Evolutionary conservation across 1,140 invertebrate species (phyloP).

Genomic region (Lasaia peninsularis): DNA sequence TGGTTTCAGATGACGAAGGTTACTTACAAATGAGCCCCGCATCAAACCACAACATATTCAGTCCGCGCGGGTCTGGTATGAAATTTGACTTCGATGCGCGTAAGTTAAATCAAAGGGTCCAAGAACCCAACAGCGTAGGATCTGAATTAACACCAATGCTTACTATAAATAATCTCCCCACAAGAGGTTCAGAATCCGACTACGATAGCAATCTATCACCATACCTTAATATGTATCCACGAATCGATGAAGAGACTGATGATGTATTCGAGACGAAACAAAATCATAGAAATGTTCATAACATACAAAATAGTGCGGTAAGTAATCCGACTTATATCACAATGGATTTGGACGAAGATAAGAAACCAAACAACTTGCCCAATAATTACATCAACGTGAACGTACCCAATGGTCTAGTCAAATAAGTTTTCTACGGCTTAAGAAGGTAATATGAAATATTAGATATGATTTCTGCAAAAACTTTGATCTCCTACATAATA

Average conservation of each 20-base stretch:
- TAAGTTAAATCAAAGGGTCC: constrained; percentile 40
- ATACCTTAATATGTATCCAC: constrained; percentile 49
- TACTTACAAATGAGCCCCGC: constrained; percentile 71
- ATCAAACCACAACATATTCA: constrained; percentile 48
- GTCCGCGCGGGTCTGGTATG: constrained; percentile 47
- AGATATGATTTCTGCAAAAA: constrained; percentile 21
- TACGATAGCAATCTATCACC: constrained; percentile 56
- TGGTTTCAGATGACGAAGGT: constrained; percentile 62
- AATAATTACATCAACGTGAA: constrained; percentile 57
- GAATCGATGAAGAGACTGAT: constrained; percentile 54
- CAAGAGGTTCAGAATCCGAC: constrained; percentile 63
- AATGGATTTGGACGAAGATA: constrained; percentile 46
- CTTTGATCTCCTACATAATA: constrained; percentile 30
- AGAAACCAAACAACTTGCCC: constrained; percentile 55
- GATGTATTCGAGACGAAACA: constrained; percentile 74
- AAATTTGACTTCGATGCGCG: constrained; percentile 65
- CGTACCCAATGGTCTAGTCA: constrained; percentile 67
- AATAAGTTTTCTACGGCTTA: constrained; percentile 36
- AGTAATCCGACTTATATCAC: constrained; percentile 67
- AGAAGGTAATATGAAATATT: constrained; percentile 10
- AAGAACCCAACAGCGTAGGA: constrained; percentile 62
- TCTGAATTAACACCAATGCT: constrained; percentile 80
- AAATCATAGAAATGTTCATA: constrained; percentile 80
- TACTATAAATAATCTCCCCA: constrained; percentile 57
- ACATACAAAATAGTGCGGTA: constrained; percentile 56